phyloP scores from a whole-genome alignment of 2,888 invertebrate species.

The Cyaniris semiargus region DNA sequence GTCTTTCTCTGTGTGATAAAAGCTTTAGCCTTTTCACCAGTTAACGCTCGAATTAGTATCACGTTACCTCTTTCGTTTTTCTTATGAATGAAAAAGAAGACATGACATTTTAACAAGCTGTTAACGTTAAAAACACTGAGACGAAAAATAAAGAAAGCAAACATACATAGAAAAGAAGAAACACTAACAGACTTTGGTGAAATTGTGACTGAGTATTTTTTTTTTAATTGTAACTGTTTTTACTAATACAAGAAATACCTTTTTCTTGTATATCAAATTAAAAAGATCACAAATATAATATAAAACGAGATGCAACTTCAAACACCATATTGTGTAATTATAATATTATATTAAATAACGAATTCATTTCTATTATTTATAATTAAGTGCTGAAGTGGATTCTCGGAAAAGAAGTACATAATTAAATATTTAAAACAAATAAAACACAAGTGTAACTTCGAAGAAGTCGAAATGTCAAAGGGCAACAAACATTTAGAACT shows the following conservation, averaged over 20 bases:
- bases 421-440: conserved; percentile 1
- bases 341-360: background rate
- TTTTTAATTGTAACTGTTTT: background rate
- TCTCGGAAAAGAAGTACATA: background rate
- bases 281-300: background rate
- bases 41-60: too few species aligned
- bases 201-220: too few species aligned
- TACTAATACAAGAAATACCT: background rate
- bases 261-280: background rate
- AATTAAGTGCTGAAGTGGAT: background rate
- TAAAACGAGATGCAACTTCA: background rate
- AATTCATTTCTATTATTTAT: background rate
- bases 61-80: too few species aligned
- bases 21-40: too few species aligned
- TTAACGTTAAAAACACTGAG: too few species aligned
- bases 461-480: background rate
- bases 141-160: too few species aligned
- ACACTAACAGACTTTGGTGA: too few species aligned
- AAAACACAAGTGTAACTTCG: background rate
- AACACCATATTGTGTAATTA: background rate
- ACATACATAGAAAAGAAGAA: too few species aligned
- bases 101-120: too few species aligned
- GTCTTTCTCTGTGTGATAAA: background rate
- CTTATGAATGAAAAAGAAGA: too few species aligned
- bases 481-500: background rate